Evolutionary conservation across 2,888 invertebrate genomes (phyloP).

Genomic region (Horisme vitalbata): DNA sequence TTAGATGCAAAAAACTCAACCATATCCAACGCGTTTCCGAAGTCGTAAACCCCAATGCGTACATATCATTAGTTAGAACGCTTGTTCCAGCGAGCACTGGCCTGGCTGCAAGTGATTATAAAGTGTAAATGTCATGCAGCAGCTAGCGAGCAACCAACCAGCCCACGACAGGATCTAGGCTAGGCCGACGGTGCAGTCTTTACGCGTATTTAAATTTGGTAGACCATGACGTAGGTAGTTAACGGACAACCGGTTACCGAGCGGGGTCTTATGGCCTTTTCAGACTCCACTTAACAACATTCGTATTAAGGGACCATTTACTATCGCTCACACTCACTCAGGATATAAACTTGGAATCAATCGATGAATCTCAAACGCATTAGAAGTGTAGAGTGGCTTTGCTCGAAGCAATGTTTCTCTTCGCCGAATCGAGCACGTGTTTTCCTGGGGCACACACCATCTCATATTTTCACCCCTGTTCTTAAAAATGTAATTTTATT

Average conservation of each 20-base stretch:
- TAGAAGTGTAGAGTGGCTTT: too few species aligned
- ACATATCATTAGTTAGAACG: neutral
- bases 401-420: too few species aligned
- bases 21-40: too few species aligned
- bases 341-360: too few species aligned
- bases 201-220: conserved; percentile 23
- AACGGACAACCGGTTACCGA: conserved; percentile 23
- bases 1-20: too few species aligned
- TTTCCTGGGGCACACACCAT: neutral
- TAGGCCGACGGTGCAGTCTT: conserved; percentile 13
- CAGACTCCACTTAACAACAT: conserved; percentile 2
- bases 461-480: neutral
- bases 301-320: too few species aligned
- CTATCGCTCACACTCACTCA: too few species aligned
- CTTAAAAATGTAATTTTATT: neutral
- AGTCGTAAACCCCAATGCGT: too few species aligned
- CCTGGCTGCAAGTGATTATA: neutral
- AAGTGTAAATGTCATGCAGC: conserved; percentile 7
- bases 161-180: conserved; percentile 16
- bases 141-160: neutral
- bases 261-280: conserved; percentile 6
- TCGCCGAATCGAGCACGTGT: neutral
- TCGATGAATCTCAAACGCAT: too few species aligned
- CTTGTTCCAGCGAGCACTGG: neutral
- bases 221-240: conserved; percentile 22